A percentile compares a stretch with the other conserved stretches of the same genome.
Evolutionary conservation across 2,113 vertebrate species (phyloP).

Genomic region (Hypomesus transpacificus): DNA sequence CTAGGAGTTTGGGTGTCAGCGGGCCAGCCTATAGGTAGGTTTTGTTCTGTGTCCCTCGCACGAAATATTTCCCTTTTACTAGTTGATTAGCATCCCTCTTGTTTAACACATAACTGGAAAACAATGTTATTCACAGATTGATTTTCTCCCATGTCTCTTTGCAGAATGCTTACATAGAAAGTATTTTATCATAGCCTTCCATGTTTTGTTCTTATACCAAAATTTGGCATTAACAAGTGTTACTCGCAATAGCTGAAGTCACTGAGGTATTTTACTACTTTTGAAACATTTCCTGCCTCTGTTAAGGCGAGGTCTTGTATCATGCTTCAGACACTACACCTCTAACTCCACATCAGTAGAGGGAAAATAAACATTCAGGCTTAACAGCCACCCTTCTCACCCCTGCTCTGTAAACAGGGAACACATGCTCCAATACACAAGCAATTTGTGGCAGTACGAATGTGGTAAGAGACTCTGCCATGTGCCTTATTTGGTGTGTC

Average conservation of each 20-base stretch:
- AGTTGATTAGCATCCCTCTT: background rate
- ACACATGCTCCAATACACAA: too few relatives aligned
- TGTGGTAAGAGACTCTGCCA: too few relatives aligned
- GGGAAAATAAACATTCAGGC: too few relatives aligned
- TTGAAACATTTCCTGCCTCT: conserved; percentile 56
- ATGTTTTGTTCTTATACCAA: conserved; percentile 5
- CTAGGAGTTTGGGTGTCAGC: conserved; percentile 98
- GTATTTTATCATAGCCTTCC: conserved; percentile 34
- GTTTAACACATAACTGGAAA: conserved; percentile 5
- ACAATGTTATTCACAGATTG: background rate
- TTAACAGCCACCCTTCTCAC: too few relatives aligned
- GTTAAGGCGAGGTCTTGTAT: conserved; percentile 53
- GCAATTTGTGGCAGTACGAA: too few relatives aligned
- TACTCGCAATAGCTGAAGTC: conserved; percentile 58
- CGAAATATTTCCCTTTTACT: background rate
- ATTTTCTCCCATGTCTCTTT: conserved; percentile 20
- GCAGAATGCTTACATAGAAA: conserved; percentile 36
- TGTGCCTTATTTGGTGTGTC: conserved; percentile 6
- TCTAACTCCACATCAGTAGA: background rate
- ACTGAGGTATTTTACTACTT: conserved; percentile 56
- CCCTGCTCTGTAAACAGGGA: too few relatives aligned
- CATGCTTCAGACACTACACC: conserved; percentile 37
- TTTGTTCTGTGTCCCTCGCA: conserved; percentile 9
- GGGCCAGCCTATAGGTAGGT: conserved; percentile 92
- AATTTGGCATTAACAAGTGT: conserved; percentile 36